A percentile compares a stretch with the other conserved stretches of the same genome.
phyloP scores from a whole-genome alignment of 2,888 invertebrate genomes.

The Drosophila pseudotakahashii region DNA sequence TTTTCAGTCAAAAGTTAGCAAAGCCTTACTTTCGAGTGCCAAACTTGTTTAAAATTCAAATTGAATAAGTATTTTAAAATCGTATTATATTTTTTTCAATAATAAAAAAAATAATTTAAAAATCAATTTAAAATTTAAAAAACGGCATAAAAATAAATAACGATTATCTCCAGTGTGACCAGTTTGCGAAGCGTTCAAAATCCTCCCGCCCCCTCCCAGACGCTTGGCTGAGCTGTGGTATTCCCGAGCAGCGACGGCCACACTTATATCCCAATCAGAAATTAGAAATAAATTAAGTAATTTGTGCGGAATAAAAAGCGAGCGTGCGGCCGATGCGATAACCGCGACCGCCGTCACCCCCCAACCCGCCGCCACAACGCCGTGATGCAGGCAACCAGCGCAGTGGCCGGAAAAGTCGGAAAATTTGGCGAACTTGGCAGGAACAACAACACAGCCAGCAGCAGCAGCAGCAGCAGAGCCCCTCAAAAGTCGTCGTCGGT shows the following conservation, averaged over 20 bases:
- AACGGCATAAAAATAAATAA: too few species aligned
- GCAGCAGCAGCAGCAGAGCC: conserved; percentile 70
- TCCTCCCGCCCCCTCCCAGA: not conserved
- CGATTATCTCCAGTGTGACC: not conserved
- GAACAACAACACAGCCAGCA: conserved; percentile 47
- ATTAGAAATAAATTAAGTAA: conserved; percentile 57
- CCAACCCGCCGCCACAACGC: conserved; percentile 20
- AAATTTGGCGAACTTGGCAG: conserved; percentile 13
- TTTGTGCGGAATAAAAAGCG: conserved; percentile 41
- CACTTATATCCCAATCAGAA: conserved; percentile 23
- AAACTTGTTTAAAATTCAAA: too few species aligned
- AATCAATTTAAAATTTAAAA: too few species aligned
- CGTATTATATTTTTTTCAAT: too few species aligned
- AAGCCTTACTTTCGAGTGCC: too few species aligned
- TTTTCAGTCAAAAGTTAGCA: too few species aligned
- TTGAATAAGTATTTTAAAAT: too few species aligned
- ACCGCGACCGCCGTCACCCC: conserved; percentile 24
- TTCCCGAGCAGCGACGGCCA: conserved; percentile 6
- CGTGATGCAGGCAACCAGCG: conserved; percentile 32
- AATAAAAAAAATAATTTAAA: too few species aligned
- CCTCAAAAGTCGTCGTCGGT: too few species aligned
- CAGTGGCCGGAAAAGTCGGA: conserved; percentile 54
- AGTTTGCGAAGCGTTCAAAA: not conserved
- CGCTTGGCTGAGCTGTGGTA: not conserved
- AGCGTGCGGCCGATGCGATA: conserved; percentile 35